Base-by-base conservation (phyloP, 2,113 vertebrate species). In the Rhineura floridana region DNA sequence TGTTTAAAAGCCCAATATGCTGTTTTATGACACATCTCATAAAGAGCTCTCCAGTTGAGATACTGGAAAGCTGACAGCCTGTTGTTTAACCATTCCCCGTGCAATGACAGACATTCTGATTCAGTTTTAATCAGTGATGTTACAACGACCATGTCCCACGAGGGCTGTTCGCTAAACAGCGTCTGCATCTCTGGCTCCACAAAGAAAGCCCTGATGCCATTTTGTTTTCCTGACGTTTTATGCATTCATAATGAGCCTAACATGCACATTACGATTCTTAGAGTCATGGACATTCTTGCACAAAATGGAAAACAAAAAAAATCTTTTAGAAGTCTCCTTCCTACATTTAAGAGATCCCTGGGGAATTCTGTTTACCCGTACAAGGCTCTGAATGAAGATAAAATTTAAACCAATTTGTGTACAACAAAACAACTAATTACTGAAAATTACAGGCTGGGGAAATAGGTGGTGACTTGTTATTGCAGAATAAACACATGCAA, bases 361-460 rank as follows among this genome's bases (percentile, higher is more conserved):
- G 30, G 78, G 79, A 55, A 52, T 42, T 82, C 15, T 21, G 13
- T 84, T 80, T 62, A 83, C 63, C 86, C 69, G 15, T 39, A 59
- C 50, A 55, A 89, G 36, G 13, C n/a, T 70, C 13, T 6, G 75
- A 90, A 77, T 82, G 83, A 88, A 50, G 89, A 87, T 50, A 82
- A 90, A 65, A 86, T 89, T 67, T 86, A 82, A 94, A 88, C 9
- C 19, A 75, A 84, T 87, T 59, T 72, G 1, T 67, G 23, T 79
- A 90, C 82, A 89, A 87, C 93, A 86, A 84, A 93, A 91, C n/a
- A 88, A 13, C 69, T 84, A 88, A 92, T 81, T 48, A 94, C 48
- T 75, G 85, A 91, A 91, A 94, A 93, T 8, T 89, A 76, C 36
- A 1, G 6, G 73, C 88, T 91, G 48, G 28, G 79, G 88, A 65